A percentile compares a stretch with the other conserved stretches of the same genome.
Conservation (phyloP, 2,113 vertebrate species). For the Syngnathus typhle region DNA sequence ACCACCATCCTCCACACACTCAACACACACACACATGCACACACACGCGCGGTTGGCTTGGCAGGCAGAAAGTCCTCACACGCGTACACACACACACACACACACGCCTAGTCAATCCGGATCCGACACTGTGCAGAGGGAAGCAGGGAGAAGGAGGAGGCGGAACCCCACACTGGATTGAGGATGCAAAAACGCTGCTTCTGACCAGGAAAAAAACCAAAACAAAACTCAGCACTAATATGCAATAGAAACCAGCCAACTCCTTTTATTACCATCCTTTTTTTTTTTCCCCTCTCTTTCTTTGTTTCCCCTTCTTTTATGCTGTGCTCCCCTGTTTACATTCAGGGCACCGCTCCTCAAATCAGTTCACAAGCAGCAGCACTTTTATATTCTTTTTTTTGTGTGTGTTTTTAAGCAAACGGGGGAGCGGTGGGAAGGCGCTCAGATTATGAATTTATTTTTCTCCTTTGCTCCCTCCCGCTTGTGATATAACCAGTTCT, state of each 20-base stretch:
- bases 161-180: slow-evolving; percentile 63
- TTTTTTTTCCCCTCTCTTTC: slow-evolving; percentile 59
- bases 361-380: slow-evolving; percentile 75
- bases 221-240: slow-evolving; percentile 87
- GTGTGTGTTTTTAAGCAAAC: slow-evolving; percentile 18
- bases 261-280: slow-evolving; percentile 61
- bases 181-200: slow-evolving; percentile 70
- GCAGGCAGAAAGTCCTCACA: slow-evolving; percentile 67
- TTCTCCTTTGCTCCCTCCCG: slow-evolving; percentile 25
- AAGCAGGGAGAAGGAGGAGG: slow-evolving; percentile 66
- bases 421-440: slow-evolving; percentile 21
- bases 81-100: slow-evolving; percentile 18
- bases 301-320: not conserved
- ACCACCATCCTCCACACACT: slow-evolving; percentile 47
- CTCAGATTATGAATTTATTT: slow-evolving; percentile 18
- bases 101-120: slow-evolving; percentile 71
- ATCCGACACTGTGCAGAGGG: slow-evolving; percentile 79
- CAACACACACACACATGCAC: slow-evolving; percentile 3
- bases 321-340: slow-evolving; percentile 8
- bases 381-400: slow-evolving; percentile 78
- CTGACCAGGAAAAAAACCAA: slow-evolving; percentile 51
- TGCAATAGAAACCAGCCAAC: slow-evolving; percentile 99
- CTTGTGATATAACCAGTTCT: slow-evolving; percentile 47
- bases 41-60: slow-evolving; percentile 53
- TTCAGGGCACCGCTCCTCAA: slow-evolving; percentile 66